A percentile compares a stretch with the other conserved stretches of the same genome.
Conservation (phyloP, 2,888 invertebrate genomes). For the Calliopum simillimum region DNA sequence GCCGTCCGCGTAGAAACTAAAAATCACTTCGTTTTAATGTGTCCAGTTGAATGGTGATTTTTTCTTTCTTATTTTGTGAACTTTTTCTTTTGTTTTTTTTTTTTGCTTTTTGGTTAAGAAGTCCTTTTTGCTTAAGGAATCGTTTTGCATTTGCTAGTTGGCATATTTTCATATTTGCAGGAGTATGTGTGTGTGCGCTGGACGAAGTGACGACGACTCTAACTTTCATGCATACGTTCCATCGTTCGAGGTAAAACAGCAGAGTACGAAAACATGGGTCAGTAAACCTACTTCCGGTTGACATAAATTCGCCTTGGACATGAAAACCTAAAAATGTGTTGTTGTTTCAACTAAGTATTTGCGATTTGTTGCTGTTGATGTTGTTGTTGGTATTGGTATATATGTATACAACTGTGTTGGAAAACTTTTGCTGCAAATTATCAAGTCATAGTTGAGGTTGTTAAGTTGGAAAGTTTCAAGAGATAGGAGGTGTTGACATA, state of each 20-base stretch:
- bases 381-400: slow-evolving; percentile 18
- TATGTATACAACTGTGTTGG: too few species aligned
- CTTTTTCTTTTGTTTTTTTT: neutral
- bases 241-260: neutral
- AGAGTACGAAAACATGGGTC: slow-evolving; percentile 65
- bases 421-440: too few species aligned
- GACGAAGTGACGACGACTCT: too few species aligned
- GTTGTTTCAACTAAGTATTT: slow-evolving; percentile 13
- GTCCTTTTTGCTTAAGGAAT: slow-evolving; percentile 22
- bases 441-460: too few species aligned
- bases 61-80: neutral
- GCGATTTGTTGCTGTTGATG: slow-evolving; percentile 32
- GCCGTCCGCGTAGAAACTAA: slow-evolving; percentile 62
- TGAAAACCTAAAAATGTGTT: slow-evolving; percentile 62
- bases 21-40: slow-evolving; percentile 42
- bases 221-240: slow-evolving; percentile 15
- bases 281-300: slow-evolving; percentile 69
- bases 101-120: slow-evolving; percentile 5
- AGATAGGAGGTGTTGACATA: too few species aligned
- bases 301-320: slow-evolving; percentile 68
- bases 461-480: too few species aligned
- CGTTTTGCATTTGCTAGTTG: slow-evolving; percentile 9
- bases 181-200: slow-evolving; percentile 21
- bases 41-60: slow-evolving; percentile 24
- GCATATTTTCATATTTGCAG: neutral